Evolutionary conservation across 92 coral and sea anemone species (phyloP).

Genomic region (Porites lobata): DNA sequence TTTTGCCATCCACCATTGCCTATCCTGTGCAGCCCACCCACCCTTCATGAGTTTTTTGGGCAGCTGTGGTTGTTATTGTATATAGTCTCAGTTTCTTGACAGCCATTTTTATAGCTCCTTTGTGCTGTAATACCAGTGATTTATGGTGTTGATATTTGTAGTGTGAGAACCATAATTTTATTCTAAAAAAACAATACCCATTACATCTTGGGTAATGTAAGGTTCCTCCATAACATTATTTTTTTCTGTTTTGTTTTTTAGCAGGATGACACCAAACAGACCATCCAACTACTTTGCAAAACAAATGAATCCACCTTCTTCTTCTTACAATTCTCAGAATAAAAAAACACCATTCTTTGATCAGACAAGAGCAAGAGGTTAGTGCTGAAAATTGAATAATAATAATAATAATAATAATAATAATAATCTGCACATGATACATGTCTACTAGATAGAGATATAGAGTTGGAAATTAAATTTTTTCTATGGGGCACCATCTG

Average conservation of each 20-base stretch:
- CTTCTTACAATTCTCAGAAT: slow-evolving; percentile 28
- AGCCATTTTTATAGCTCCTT: not conserved
- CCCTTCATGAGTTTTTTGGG: not conserved
- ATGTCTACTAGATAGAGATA: too few relatives aligned
- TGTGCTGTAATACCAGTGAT: not conserved
- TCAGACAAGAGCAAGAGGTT: slow-evolving; percentile 48
- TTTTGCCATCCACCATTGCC: not conserved
- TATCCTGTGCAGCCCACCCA: not conserved
- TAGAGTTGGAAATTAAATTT: too few relatives aligned
- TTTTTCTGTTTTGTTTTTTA: not conserved
- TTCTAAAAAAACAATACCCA: too few relatives aligned
- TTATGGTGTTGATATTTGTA: not conserved
- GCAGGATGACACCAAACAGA: not conserved
- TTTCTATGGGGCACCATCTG: too few relatives aligned
- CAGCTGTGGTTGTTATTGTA: not conserved
- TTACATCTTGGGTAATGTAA: too few relatives aligned
- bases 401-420: too few relatives aligned
- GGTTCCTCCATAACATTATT: too few relatives aligned
- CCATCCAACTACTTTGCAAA: slow-evolving; percentile 22
- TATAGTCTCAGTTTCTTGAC: not conserved
- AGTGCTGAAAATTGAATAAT: not conserved
- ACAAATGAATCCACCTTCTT: slow-evolving; percentile 48
- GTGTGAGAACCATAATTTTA: too few relatives aligned
- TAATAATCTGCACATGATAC: too few relatives aligned
- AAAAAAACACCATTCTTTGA: slow-evolving; percentile 47